A percentile compares a stretch with the other conserved stretches of the same genome.
These are phyloP conservation scores for Taenaris catops DNA, from an alignment of 2,888 invertebrate species.

Conservation along the genomic window DNA sequence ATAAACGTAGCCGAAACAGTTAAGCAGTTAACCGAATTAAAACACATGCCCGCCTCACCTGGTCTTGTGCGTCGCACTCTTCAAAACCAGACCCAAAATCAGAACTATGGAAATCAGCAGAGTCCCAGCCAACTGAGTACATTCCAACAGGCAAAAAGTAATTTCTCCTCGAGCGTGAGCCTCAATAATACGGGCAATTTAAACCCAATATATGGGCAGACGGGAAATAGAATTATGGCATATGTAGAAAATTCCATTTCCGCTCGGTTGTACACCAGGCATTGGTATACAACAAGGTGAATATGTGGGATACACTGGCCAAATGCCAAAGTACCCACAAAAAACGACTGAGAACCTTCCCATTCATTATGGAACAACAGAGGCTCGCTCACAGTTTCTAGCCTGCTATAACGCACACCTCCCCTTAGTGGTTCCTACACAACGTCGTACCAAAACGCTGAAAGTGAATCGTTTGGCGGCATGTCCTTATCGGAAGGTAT, in stretches of 20 bases:
- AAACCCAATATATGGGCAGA: conserved; percentile 72
- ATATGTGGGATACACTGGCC: too few relatives aligned
- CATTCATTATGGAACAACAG: too few relatives aligned
- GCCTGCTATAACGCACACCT: too few relatives aligned
- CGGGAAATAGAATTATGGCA: conserved; percentile 61
- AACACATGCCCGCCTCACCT: conserved; percentile 93
- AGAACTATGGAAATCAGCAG: conserved; percentile 32
- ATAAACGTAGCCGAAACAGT: conserved; percentile 92
- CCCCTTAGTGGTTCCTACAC: too few relatives aligned
- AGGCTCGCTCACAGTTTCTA: too few relatives aligned
- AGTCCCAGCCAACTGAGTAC: conserved; percentile 39
- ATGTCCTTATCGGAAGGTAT: too few relatives aligned
- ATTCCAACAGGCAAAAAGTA: conserved; percentile 66
- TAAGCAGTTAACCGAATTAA: conserved; percentile 90
- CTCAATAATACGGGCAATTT: conserved; percentile 59
- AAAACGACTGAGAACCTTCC: too few relatives aligned
- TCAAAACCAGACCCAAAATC: conserved; percentile 35
- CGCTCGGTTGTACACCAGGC: too few relatives aligned
- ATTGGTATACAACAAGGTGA: too few relatives aligned
- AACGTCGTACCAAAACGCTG: too few relatives aligned
- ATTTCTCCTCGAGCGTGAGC: conserved; percentile 53
- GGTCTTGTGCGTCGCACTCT: conserved; percentile 82
- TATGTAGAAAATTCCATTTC: conserved; percentile 63
- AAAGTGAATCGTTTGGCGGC: too few relatives aligned
- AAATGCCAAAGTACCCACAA: too few relatives aligned